Conservation (phyloP, 2,113 vertebrate species). For the Halcyon malimbica region DNA sequence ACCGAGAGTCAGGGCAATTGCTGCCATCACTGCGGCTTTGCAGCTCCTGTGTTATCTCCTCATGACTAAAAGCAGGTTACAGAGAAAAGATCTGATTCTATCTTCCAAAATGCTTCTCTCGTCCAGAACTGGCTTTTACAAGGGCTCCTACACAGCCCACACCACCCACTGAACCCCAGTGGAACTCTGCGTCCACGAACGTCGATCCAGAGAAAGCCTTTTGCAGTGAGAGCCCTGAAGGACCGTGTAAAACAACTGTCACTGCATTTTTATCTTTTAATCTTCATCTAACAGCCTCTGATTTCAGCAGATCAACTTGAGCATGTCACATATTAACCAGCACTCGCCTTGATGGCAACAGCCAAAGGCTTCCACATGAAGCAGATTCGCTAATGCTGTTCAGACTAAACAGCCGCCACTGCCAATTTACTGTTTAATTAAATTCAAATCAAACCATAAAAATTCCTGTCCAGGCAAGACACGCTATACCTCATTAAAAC, state of each 20-base stretch:
- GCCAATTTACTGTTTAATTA: background rate
- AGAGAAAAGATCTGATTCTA: background rate
- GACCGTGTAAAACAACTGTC: fast-evolving
- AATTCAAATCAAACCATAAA: background rate
- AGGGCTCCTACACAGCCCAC: background rate
- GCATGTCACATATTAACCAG: background rate
- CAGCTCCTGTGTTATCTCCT: fast-evolving
- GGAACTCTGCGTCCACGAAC: fast-evolving
- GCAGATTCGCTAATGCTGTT: background rate
- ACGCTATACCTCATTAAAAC: background rate
- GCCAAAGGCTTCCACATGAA: background rate
- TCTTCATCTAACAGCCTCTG: background rate
- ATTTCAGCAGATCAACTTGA: background rate
- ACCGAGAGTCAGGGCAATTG: background rate
- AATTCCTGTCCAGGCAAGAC: background rate
- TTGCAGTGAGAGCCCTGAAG: background rate
- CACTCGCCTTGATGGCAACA: fast-evolving
- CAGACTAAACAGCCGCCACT: background rate
- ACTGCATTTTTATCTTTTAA: background rate
- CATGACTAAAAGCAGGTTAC: background rate
- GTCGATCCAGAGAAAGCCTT: background rate
- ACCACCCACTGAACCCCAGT: fast-evolving
- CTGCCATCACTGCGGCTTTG: background rate
- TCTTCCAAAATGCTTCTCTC: background rate
- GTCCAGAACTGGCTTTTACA: background rate